A percentile compares a stretch with the other conserved stretches of the same genome.
phyloP scores from a whole-genome alignment of 2,888 invertebrate genomes.

The Cetonia aurata region DNA sequence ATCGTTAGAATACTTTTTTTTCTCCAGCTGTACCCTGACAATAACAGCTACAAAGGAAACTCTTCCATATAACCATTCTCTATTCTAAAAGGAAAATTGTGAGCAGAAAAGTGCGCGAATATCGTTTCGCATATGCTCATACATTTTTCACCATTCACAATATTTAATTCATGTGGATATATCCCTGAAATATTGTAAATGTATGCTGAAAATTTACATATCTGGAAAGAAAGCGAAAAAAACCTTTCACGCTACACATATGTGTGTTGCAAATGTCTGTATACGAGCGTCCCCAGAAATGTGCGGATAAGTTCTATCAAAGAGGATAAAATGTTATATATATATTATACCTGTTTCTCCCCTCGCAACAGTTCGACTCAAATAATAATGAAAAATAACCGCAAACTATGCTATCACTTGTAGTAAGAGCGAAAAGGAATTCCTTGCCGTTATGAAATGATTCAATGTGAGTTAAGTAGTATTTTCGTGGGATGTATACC shows the following conservation, averaged over 20 bases:
- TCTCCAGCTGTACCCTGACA: background rate
- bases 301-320: constrained; percentile 13
- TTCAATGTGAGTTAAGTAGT: no score
- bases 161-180: constrained; percentile 26
- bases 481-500: no score
- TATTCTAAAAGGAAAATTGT: constrained; percentile 1
- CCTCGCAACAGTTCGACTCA: constrained; percentile 9
- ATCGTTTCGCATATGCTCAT: constrained; percentile 17
- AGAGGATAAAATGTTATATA: constrained; percentile 13
- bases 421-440: constrained; percentile 1
- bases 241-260: constrained; percentile 6
- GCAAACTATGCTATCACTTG: constrained; percentile 9
- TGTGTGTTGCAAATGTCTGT: background rate
- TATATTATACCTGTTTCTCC: constrained; percentile 5
- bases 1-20: no score
- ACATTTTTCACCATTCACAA: constrained; percentile 8
- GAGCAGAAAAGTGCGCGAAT: background rate
- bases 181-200: constrained; percentile 26
- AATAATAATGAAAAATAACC: constrained; percentile 25
- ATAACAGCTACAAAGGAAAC: constrained; percentile 17
- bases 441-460: no score
- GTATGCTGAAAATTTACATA: constrained; percentile 24
- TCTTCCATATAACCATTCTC: constrained; percentile 7
- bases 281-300: background rate
- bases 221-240: constrained; percentile 19